phyloP scores from a whole-genome alignment of 2,113 vertebrate species.

The Thymallus thymallus region DNA sequence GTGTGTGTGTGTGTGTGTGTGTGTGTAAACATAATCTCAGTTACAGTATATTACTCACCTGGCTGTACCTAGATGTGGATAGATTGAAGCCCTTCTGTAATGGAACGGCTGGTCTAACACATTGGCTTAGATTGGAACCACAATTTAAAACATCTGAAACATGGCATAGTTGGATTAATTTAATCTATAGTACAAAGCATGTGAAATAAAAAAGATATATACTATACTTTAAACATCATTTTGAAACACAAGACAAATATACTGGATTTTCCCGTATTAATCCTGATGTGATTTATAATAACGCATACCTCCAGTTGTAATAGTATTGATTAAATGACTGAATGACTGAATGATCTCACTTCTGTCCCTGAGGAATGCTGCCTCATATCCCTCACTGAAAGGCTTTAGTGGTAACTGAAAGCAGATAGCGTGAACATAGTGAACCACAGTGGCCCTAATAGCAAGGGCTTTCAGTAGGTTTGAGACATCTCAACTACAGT shows the following conservation, averaged over 20 bases:
- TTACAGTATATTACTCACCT: conserved; percentile 1
- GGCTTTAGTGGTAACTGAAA: conserved; percentile 37
- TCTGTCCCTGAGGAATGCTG: conserved; percentile 29
- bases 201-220: not conserved
- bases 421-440: conserved; percentile 29
- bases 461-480: no score
- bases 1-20: conserved; percentile 2
- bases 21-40: not conserved
- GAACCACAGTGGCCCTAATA: not conserved
- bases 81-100: not conserved
- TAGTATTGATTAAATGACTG: not conserved
- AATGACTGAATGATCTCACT: conserved; percentile 42
- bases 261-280: no score
- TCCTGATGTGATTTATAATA: not conserved
- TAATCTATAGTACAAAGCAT: not conserved
- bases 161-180: no score
- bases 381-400: conserved; percentile 37
- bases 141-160: no score
- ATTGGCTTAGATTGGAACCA: not conserved
- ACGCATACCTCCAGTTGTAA: not conserved
- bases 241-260: no score
- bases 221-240: not conserved
- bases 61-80: not conserved
- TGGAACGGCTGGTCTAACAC: not conserved
- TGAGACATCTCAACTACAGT: no score